A percentile compares a stretch with the other conserved stretches of the same genome.
Conservation (phyloP, 1,140 invertebrate species). For the Zophobas morio region DNA sequence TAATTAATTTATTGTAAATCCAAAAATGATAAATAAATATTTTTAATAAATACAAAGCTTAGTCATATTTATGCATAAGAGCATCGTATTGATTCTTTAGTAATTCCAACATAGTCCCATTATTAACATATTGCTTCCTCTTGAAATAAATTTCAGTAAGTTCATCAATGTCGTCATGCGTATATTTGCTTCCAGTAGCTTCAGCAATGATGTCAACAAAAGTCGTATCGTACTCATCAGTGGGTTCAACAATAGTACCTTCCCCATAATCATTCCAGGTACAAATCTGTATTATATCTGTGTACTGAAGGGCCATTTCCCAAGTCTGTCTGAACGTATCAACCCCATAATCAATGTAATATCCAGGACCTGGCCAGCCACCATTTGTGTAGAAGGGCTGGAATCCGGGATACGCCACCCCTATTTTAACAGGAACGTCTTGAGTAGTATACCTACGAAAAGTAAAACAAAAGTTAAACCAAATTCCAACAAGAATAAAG, state of each 20-base stretch:
- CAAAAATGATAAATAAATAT: neutral
- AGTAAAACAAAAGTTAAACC: neutral
- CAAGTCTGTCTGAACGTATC: neutral
- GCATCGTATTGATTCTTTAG: neutral
- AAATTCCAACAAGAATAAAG: too few species aligned
- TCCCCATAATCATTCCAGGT: slow-evolving; percentile 8
- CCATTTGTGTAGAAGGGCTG: neutral
- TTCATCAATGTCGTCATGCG: neutral
- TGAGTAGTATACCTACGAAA: neutral
- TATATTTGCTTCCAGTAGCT: neutral
- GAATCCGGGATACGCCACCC: neutral
- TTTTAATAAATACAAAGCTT: neutral
- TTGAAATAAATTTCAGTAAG: neutral
- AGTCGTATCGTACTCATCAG: neutral
- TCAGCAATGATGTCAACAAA: neutral
- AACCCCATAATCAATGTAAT: neutral
- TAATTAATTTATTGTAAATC: too few species aligned
- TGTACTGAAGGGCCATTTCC: neutral
- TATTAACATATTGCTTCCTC: neutral
- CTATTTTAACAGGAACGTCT: neutral
- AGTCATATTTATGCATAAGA: slow-evolving; percentile 3
- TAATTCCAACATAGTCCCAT: neutral
- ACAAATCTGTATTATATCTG: neutral
- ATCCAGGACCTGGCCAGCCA: neutral
- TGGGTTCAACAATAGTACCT: neutral